phyloP scores from a whole-genome alignment of 2,888 invertebrate genomes.

The Noctua fimbriata region DNA sequence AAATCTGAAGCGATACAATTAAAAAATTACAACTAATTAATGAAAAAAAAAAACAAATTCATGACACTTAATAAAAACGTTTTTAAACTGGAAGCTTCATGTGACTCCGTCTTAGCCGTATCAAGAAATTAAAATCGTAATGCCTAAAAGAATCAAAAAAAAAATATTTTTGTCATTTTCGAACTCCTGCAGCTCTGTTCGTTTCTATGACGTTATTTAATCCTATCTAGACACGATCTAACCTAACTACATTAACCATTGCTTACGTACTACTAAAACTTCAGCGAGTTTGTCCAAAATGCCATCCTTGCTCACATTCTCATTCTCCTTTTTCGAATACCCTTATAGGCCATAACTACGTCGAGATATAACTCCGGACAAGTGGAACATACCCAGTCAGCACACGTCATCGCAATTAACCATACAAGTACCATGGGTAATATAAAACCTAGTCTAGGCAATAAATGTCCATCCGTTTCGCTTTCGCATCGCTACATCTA shows the following conservation, averaged over 20 bases:
- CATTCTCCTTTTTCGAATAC: slow-evolving; percentile 45
- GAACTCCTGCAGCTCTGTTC: slow-evolving; percentile 71
- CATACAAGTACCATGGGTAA: slow-evolving; percentile 13
- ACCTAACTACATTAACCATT: slow-evolving; percentile 80
- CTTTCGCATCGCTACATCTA: slow-evolving; percentile 18
- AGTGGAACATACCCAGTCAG: slow-evolving; percentile 16
- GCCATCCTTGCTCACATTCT: slow-evolving; percentile 59
- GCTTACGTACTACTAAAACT: slow-evolving; percentile 75
- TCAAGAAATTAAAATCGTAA: slow-evolving; percentile 77
- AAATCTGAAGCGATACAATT: slow-evolving; percentile 82
- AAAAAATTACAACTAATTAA: slow-evolving; percentile 86
- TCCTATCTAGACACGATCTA: slow-evolving; percentile 83
- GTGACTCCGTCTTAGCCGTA: slow-evolving; percentile 83
- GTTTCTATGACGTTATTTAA: slow-evolving; percentile 87
- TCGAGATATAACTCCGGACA: slow-evolving; percentile 22
- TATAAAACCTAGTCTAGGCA: slow-evolving; percentile 44
- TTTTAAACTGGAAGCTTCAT: slow-evolving; percentile 85
- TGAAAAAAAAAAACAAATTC: slow-evolving; percentile 83
- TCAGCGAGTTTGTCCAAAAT: slow-evolving; percentile 73
- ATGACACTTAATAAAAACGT: slow-evolving; percentile 82
- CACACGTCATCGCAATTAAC: slow-evolving; percentile 15
- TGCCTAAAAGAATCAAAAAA: slow-evolving; percentile 78
- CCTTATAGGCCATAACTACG: slow-evolving; percentile 51
- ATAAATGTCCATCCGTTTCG: slow-evolving; percentile 15
- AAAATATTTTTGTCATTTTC: slow-evolving; percentile 68